Percentiles rank a stretch among this genome's conserved stretches.
These are phyloP conservation scores for Cygnus buccinator DNA, from an alignment of 2,113 vertebrate genomes.

Conservation along the genomic window DNA sequence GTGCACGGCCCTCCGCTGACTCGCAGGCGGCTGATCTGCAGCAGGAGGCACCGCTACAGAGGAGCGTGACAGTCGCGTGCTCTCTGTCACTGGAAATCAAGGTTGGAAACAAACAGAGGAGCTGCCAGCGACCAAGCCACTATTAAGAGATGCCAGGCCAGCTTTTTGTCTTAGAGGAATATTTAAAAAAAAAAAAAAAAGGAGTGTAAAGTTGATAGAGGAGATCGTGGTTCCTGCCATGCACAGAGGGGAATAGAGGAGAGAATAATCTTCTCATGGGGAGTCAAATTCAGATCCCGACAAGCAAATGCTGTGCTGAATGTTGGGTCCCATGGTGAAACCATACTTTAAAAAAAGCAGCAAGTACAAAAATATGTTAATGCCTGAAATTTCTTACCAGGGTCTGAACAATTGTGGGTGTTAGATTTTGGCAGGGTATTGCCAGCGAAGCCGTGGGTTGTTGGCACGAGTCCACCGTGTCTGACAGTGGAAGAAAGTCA, in stretches of 20 bases:
- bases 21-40: neutral
- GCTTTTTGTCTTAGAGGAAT: neutral
- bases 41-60: neutral
- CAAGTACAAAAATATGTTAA: neutral
- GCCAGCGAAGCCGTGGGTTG: neutral
- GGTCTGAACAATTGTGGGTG: neutral
- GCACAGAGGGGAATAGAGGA: neutral
- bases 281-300: neutral
- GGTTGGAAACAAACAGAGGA: constrained; percentile 7
- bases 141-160: constrained; percentile 30
- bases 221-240: accelerated
- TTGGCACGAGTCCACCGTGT: neutral
- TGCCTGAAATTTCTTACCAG: neutral
- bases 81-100: neutral
- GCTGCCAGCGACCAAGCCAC: neutral
- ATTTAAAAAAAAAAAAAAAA: neutral
- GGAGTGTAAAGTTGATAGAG: neutral
- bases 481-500: neutral
- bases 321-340: neutral
- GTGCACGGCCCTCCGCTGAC: neutral
- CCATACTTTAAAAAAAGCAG: neutral
- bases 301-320: neutral
- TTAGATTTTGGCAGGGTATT: neutral
- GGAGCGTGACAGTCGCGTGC: neutral
- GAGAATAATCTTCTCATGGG: neutral